These are phyloP conservation scores for Halichondria panicea DNA, from an alignment of 37 sponge, comb jelly and placozoan genomes.

Conservation along the genomic window DNA sequence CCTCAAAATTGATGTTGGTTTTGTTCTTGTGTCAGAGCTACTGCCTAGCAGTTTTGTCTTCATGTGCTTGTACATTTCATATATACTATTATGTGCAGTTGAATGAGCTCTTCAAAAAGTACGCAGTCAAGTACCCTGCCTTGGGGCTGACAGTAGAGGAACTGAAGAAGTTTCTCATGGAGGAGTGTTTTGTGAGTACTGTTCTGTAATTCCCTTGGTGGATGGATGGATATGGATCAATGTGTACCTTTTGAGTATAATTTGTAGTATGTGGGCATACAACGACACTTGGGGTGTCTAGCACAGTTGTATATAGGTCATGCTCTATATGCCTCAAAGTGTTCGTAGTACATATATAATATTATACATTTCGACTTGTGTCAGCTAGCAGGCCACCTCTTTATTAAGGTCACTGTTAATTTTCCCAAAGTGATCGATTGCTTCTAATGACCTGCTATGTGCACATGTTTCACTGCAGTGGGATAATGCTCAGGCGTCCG, in stretches of 20 bases:
- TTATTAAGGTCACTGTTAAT: not conserved
- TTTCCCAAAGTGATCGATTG: not conserved
- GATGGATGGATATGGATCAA: no score
- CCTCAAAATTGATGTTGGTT: no score
- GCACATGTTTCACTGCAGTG: no score
- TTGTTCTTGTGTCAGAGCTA: not conserved
- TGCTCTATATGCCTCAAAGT: no score
- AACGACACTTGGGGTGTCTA: no score
- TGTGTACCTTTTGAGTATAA: no score
- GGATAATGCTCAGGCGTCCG: slow-evolving; percentile 18
- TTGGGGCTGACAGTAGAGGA: slow-evolving; percentile 68
- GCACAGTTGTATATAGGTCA: no score
- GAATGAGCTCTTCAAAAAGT: slow-evolving; percentile 37
- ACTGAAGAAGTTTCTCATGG: slow-evolving; percentile 52
- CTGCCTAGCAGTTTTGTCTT: not conserved
- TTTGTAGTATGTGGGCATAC: no score
- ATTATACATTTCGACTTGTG: no score
- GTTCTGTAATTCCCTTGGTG: no score
- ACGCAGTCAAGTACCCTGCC: slow-evolving; percentile 35
- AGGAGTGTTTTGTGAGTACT: slow-evolving; percentile 58
- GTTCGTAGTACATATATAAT: no score
- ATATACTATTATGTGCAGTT: slow-evolving; percentile 25
- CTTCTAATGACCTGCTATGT: not conserved
- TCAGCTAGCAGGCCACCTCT: not conserved
- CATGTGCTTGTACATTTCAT: not conserved